A percentile compares a stretch with the other conserved stretches of the same genome.
These are phyloP conservation scores for Ramphastos sulfuratus DNA, from an alignment of 2,113 vertebrate genomes.

Conservation along the genomic window DNA sequence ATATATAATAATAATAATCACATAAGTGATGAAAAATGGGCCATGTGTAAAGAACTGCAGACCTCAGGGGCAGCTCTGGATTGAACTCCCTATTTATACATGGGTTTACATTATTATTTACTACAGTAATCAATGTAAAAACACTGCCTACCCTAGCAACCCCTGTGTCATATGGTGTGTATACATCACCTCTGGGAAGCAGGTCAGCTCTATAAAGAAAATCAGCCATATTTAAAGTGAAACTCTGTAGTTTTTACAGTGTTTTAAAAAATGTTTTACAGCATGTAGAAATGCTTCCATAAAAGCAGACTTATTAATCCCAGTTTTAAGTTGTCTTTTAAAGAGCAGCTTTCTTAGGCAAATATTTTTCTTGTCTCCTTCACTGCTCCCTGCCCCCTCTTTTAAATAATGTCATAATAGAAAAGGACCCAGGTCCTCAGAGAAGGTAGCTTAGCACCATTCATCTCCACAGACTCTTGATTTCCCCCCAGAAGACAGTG, in stretches of 20 bases:
- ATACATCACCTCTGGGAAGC: conserved; percentile 72
- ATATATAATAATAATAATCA: conserved; percentile 12
- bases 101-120: conserved; percentile 73
- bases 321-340: conserved; percentile 68
- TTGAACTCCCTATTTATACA: conserved; percentile 66
- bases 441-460: neutral
- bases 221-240: conserved; percentile 66
- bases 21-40: conserved; percentile 60
- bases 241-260: conserved; percentile 70
- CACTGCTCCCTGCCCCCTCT: neutral
- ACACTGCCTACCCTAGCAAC: conserved; percentile 66
- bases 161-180: conserved; percentile 61
- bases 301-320: conserved; percentile 73
- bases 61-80: conserved; percentile 36
- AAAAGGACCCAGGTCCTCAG: neutral
- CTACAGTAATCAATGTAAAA: conserved; percentile 72
- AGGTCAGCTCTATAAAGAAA: conserved; percentile 68
- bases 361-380: conserved; percentile 68
- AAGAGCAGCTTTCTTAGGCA: conserved; percentile 63
- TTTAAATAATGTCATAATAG: conserved; percentile 29
- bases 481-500: neutral
- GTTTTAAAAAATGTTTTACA: conserved; percentile 75
- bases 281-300: conserved; percentile 73
- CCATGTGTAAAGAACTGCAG: conserved; percentile 54
- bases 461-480: rapidly evolving